Evolutionary conservation across 2,797 vertebrate species (phyloP).

Genomic region (Sternarchorhynchus goeldii): DNA sequence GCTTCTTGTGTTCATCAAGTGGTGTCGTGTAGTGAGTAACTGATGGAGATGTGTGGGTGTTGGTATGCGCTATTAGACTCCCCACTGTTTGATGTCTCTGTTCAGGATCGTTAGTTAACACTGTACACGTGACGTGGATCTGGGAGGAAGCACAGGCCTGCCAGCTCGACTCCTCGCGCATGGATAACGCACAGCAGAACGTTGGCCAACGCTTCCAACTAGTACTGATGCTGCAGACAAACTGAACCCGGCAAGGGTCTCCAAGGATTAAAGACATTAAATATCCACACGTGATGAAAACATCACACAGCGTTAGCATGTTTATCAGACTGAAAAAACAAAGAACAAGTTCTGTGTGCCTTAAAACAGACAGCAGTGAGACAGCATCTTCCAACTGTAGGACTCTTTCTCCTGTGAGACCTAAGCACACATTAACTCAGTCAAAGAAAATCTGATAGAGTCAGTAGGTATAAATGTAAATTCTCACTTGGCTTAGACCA

Average conservation of each 20-base stretch:
- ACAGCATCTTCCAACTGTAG: background rate
- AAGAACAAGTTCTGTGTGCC: background rate
- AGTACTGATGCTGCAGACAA: background rate
- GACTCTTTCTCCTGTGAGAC: constrained; percentile 19
- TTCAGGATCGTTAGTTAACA: constrained; percentile 79
- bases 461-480: constrained; percentile 56
- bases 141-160: constrained; percentile 68
- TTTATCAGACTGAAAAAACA: background rate
- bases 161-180: constrained; percentile 11
- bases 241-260: background rate
- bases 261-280: background rate
- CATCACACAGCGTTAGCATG: background rate
- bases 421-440: constrained; percentile 63
- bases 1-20: constrained; percentile 53
- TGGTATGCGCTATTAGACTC: constrained; percentile 67
- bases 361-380: constrained; percentile 11
- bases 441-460: constrained; percentile 47
- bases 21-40: constrained; percentile 64
- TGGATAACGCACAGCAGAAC: constrained; percentile 4
- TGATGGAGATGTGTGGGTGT: constrained; percentile 74
- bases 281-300: background rate
- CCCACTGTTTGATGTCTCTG: constrained; percentile 71
- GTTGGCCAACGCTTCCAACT: background rate
- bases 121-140: constrained; percentile 71
- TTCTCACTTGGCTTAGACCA: constrained; percentile 60